Conservation (phyloP, 2,113 vertebrate species). For the Reinhardtius hippoglossoides region DNA sequence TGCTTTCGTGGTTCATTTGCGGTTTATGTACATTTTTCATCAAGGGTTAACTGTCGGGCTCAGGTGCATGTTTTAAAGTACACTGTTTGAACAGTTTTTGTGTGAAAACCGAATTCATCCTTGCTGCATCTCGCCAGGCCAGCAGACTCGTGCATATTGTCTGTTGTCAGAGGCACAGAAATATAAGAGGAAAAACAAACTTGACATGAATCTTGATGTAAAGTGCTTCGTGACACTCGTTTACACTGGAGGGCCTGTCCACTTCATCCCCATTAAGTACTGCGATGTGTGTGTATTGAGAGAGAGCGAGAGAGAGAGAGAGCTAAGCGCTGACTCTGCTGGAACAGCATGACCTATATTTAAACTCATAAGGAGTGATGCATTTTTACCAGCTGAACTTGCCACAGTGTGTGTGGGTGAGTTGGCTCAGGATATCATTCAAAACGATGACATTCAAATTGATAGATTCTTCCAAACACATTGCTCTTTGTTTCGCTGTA, state of each 20-base stretch:
- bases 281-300: conserved; percentile 20
- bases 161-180: conserved; percentile 12
- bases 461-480: not conserved
- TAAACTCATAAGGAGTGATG: conserved; percentile 30
- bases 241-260: conserved; percentile 51
- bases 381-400: conserved; percentile 19
- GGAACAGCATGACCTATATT: conserved; percentile 52
- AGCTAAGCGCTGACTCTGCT: conserved; percentile 43
- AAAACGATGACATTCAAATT: not conserved
- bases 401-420: not conserved
- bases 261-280: conserved; percentile 37
- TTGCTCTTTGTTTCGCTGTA: not conserved
- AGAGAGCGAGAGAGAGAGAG: not conserved
- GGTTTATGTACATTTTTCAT: no score
- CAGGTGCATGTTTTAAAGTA: no score
- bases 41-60: no score
- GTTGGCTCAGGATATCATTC: not conserved
- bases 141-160: not conserved
- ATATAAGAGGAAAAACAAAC: conserved; percentile 46
- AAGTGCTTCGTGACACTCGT: conserved; percentile 59
- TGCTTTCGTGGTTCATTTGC: no score
- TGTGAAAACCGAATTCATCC: no score
- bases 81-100: no score
- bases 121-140: no score
- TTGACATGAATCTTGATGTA: conserved; percentile 54